Base-by-base conservation (phyloP, 2,113 vertebrate species). In the Heterotis niloticus region DNA sequence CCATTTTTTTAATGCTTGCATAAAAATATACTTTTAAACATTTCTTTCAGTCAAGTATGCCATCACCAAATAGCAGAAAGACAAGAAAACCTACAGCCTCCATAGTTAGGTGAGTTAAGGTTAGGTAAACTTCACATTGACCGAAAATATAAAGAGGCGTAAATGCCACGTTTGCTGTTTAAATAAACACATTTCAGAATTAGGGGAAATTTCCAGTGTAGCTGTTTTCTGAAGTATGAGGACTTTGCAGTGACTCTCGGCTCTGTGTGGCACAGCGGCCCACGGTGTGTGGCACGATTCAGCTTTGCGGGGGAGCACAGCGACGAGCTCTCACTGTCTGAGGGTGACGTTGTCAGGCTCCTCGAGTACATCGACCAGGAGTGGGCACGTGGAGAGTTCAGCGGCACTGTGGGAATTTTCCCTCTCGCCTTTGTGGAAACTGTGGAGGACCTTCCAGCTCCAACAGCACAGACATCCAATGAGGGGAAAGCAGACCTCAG, bases 341-440 rank as follows among this genome's bases (percentile, higher is more conserved):
- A 95, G 83, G 94, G 94, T 76, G 94, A 95, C 84, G 87, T 88
- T 34, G 93, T 96, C 84, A 56, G 83, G 79, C 88, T 95, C 66
- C 93, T 90, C 56, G 91, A 93, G 78, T 92, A 92, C 24, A 82
- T 95, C 79, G 93, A 92, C 85, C 93, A 95, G 71, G 94, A 95
- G 66, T 96, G 95, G 95, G 94, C 88, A 64, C 91, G 90, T 88
- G 95, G 95, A 86, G 89, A 93, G 52, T 85, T 94, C 28, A 88
- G 84, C 82, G 92, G 90, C 80, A 82, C 9, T 0, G 86, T 83
- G 54, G 94, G 95, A 82, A 91, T 93, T 79, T 95, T 95, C 79
- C 94, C 95, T 34, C 88, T 95, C 69, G 94, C 92, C 81, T 95
- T 95, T n/a, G 92, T 95, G 71, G 92, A 94, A 79, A 65, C 93